Base-by-base conservation (phyloP, 2,888 invertebrate species). In the Tenthredo distinguenda region DNA sequence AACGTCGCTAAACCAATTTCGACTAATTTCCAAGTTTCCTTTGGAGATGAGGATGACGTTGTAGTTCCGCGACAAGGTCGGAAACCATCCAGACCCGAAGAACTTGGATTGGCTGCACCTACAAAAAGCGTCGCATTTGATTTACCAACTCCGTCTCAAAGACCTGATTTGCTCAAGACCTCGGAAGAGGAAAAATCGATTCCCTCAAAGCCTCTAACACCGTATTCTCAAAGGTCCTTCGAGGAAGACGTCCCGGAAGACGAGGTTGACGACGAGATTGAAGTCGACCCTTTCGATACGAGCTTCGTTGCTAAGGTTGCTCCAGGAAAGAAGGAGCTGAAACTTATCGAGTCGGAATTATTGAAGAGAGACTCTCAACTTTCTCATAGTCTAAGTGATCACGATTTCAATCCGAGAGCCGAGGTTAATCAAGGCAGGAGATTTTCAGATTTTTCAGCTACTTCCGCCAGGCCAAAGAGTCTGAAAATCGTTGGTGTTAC, bases 201-300 rank as follows among this genome's bases (percentile, higher is more conserved):
- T 83, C 90, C 91, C 0, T 94, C 94, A 40, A 97, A 97, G 91
- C 98, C 98, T 4, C 91, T 97, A 82, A 98, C 98, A 5, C 98
- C 98, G 0, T 97, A 97, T 92, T 96, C 96, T 0, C 94, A 96
- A 87, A 93, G 92, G 47, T 92, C 92, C 0, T 84, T 93, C 31
- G 96, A 96, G 89, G 93, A 95, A 84, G 95, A 95, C 62, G 95
- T 94, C 89, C 94, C 95, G 88, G 95, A 95, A 85, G 91, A 94
- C 6, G 91, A 93, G 89, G 94, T 95, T 89, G 94, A 94, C 87
- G 92, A 93, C 10, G 91, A 91, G 18, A 89, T 89, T 40, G 93
- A 94, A 74, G 92, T 93, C 62, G 97, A 97, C 92, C 96, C 96
- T 2, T 96, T 96, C 88, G 97, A 97, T 89, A 96, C 96, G 7